Base-by-base conservation (phyloP, 2,888 invertebrate genomes). In the Laothoe populi region DNA sequence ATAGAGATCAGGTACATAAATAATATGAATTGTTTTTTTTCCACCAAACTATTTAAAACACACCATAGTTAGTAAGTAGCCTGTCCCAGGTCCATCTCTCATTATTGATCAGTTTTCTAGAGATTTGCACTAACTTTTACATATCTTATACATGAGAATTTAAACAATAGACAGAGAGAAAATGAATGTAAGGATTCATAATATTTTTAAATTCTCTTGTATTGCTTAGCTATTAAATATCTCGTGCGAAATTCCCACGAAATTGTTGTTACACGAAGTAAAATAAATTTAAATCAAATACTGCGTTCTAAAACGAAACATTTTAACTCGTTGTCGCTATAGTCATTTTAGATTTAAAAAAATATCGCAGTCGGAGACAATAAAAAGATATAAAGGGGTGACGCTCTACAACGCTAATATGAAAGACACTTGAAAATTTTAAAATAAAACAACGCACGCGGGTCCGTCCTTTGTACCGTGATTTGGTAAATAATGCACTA, bases 371-470 rank as follows among this genome's bases (percentile, higher is more conserved):
- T 23, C 23, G 8, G 21, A 63, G 64, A 69, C 26, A 35, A 66
- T 68, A 66, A 69, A 67, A 62, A 16, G 21, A 60, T 57, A 46
- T 68, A 40, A 82, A 79, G 80, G 86, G 85, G 77, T 78, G 74
- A 71, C 42, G 16, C 53, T 61, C 63, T 61, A 61, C 60, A 60
- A 35, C 35, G 31, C 46, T 64, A 63, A 59, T 70, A 69, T 69
- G 67, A 72, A 78, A 78, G 81, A 74, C 81, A 83, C 87, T 90
- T 83, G 79, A 83, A 79, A 75, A 77, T 72, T 81, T 80, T 81
- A 83, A 84, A 74, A 65, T 62, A 57, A 65, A 65, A 86, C 79
- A 83, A 79, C 70, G 74, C 72, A 78, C 83, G 86, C 88, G 90
- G 84, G 90, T 79, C 83, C 81, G 70, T 83, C 81, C 71, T 68